phyloP scores from a whole-genome alignment of 1,140 invertebrate genomes.

The Orchesella cincta region DNA sequence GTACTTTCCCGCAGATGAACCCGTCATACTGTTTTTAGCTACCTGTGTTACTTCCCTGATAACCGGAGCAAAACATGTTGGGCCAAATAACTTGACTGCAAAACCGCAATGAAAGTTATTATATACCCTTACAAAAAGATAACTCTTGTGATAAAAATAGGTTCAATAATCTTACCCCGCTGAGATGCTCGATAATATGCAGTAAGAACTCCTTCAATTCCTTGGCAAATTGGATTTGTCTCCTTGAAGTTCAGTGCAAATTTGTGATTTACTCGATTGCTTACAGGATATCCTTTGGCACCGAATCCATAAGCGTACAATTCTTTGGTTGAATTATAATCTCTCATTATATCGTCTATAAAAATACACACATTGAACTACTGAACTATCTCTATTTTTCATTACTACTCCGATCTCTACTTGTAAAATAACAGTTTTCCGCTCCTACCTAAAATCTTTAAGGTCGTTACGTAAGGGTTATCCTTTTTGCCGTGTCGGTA shows the following conservation, averaged over 20 bases:
- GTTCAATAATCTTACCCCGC: slow-evolving; percentile 42
- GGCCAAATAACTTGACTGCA: slow-evolving; percentile 59
- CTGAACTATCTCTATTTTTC: not conserved
- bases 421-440: not conserved
- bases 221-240: slow-evolving; percentile 60
- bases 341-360: slow-evolving; percentile 59
- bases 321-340: slow-evolving; percentile 58
- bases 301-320: slow-evolving; percentile 21
- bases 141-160: not conserved
- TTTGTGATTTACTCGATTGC: slow-evolving; percentile 58
- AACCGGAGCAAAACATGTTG: slow-evolving; percentile 61
- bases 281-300: slow-evolving; percentile 54
- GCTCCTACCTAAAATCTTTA: slow-evolving; percentile 58
- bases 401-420: not conserved
- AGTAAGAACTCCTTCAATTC: slow-evolving; percentile 59
- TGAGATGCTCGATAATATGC: slow-evolving; percentile 57
- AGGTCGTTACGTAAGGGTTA: slow-evolving; percentile 62
- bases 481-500: slow-evolving; percentile 32
- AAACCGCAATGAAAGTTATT: slow-evolving; percentile 17
- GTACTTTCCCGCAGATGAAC: slow-evolving; percentile 58
- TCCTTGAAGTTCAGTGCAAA: slow-evolving; percentile 61
- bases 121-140: not conserved
- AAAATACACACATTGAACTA: not conserved
- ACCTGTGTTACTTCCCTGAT: slow-evolving; percentile 58
- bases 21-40: slow-evolving; percentile 39